phyloP scores from a whole-genome alignment of 2,797 vertebrate genomes.

The Smutsia gigantea region DNA sequence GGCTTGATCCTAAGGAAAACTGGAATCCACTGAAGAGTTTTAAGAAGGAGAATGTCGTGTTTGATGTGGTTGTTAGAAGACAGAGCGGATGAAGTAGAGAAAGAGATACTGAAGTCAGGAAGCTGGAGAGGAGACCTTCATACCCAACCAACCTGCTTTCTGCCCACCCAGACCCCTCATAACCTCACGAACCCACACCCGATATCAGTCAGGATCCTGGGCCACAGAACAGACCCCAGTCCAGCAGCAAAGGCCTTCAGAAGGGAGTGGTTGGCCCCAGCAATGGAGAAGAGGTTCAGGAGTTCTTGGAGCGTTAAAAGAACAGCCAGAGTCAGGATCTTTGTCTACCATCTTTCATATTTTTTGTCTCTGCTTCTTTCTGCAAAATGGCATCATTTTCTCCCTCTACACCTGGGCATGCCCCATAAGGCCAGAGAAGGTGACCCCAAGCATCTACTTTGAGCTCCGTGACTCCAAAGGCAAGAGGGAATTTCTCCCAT shows the following conservation, averaged over 20 bases:
- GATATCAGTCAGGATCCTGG: background rate
- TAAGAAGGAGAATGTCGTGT: background rate
- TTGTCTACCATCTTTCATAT: background rate
- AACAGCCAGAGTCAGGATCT: background rate
- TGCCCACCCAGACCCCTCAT: background rate
- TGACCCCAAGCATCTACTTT: background rate
- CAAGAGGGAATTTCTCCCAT: background rate
- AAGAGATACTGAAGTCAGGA: background rate
- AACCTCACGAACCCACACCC: background rate
- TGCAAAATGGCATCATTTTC: background rate
- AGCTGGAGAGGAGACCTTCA: background rate
- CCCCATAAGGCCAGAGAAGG: background rate
- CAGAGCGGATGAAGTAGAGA: background rate
- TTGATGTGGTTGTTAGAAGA: background rate
- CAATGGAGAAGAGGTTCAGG: background rate
- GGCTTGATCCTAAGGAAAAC: background rate
- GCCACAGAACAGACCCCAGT: background rate
- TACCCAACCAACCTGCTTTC: background rate
- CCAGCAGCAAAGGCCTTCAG: background rate
- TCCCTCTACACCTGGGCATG: background rate
- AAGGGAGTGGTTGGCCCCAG: background rate
- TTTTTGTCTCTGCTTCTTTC: background rate
- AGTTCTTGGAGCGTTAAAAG: background rate
- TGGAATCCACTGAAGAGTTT: background rate
- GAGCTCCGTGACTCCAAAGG: background rate